phyloP scores from a whole-genome alignment of 2,113 vertebrate species.

The Poecile atricapillus region DNA sequence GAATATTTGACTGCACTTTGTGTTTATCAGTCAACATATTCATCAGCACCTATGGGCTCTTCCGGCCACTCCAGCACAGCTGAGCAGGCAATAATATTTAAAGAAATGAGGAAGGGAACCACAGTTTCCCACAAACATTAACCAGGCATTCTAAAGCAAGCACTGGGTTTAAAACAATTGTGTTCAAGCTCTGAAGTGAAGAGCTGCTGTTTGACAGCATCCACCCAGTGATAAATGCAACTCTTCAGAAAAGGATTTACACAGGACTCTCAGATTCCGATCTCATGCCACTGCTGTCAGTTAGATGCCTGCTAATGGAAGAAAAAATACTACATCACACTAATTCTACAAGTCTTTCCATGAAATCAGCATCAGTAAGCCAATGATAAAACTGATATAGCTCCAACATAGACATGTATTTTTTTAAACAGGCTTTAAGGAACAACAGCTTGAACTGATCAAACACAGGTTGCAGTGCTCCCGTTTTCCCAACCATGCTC shows the following conservation, averaged over 20 bases:
- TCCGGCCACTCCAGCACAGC: neutral
- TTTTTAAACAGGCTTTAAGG: neutral
- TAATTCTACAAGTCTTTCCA: neutral
- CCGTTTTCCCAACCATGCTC: neutral
- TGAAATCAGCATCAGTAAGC: neutral
- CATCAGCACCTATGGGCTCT: neutral
- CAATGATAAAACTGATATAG: neutral
- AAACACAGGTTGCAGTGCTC: neutral
- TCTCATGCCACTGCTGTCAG: neutral
- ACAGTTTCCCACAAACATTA: neutral
- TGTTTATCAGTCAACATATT: neutral
- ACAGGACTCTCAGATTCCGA: neutral
- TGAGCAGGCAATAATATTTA: neutral
- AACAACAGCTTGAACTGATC: neutral
- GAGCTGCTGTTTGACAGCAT: neutral
- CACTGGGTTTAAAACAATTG: neutral
- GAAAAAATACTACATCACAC: neutral
- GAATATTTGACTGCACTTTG: neutral
- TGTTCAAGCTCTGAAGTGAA: neutral
- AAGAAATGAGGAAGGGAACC: neutral
- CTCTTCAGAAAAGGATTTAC: neutral
- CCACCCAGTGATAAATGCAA: neutral
- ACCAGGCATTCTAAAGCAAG: neutral
- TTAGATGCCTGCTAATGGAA: neutral
- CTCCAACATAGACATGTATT: fast-evolving